Evolutionary conservation across 2,888 invertebrate genomes (phyloP).

Genomic region (Eutolmus rufibarbis): DNA sequence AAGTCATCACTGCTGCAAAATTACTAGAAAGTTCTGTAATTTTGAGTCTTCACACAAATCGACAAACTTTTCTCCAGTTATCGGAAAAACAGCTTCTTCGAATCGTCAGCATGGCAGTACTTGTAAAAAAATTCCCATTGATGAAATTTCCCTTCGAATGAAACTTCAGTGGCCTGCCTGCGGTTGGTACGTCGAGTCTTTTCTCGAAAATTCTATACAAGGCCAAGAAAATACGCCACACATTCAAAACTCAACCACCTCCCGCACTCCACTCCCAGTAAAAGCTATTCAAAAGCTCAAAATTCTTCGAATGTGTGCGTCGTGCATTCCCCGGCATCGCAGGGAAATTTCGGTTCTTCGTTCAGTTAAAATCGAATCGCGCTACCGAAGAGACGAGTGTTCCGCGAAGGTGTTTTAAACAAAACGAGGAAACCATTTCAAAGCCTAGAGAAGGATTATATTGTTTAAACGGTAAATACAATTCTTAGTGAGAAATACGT

Average conservation of each 20-base stretch:
- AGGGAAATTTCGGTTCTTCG: not conserved
- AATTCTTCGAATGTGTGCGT: not conserved
- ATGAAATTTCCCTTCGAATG: not conserved
- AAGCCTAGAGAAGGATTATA: not conserved
- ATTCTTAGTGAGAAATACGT: not conserved
- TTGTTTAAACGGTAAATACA: not conserved
- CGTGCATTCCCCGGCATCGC: not conserved
- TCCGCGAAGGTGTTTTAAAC: not conserved
- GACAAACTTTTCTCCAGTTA: not conserved
- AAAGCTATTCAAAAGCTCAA: not conserved
- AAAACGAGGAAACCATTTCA: not conserved
- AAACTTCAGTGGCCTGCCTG: not conserved
- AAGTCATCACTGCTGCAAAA: too few species aligned
- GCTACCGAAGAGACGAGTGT: not conserved
- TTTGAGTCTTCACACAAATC: not conserved
- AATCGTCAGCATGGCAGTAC: not conserved
- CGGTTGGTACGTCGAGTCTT: not conserved
- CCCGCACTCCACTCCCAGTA: not conserved
- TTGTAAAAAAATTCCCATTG: not conserved
- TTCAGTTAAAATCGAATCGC: constrained; percentile 28
- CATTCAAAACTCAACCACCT: not conserved
- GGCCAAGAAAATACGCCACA: not conserved
- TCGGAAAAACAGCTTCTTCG: not conserved
- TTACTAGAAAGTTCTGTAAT: not conserved
- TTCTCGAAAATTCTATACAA: constrained; percentile 26